Base-by-base conservation (phyloP, 2,113 vertebrate species). In the Sylvietta virens region DNA sequence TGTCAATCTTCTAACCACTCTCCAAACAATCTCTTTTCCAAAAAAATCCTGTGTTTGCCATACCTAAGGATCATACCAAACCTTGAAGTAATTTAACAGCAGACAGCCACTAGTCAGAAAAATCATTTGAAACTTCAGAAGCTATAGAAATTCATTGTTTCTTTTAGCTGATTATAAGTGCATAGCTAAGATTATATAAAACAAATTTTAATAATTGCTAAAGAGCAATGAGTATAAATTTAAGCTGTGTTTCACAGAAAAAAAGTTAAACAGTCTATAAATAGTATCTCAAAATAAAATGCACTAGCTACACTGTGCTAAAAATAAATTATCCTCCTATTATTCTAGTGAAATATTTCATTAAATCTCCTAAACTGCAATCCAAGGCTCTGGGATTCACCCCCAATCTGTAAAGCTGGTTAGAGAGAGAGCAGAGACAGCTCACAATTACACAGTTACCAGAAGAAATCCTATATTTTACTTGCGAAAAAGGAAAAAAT, bases 141-240 rank as follows among this genome's bases (percentile, higher is more conserved):
- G 61, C 78, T 89, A 58, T 10, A 91, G 37, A 84, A 80, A 89
- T 79, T 65, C 9, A 60, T 66, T 90, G 61, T 61, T 56, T 82
- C 70, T 81, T 88, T 92, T 72, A 84, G 60, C 44, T 73, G 66
- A 92, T 87, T 84, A 89, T 84, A 76, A 42, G 40, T 54, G 69
- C 69, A 72, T 31, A 79, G 47, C 54, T 54, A 76, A 87, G 64
- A 85, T 84, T 85, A 82, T 37, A 88, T 27, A 92, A 94, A 95
- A 66, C 64, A 90, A 90, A 88, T 31, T 94, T 67, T 56, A 90
- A 65, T 88, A 86, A 86, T 58, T 93, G 45, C 64, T 86, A 81
- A 91, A 74, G 31, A 78, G 47, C 39, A 74, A 3, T 50, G 39
- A 76, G 20, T 57, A 45, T 84, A 72, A 91, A 95, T 85, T 87